Evolutionary conservation across 2,888 invertebrate species (phyloP), one percentile per base, ranked within the genome.

Genomic region (Caenorhabditis sp.): DNA sequence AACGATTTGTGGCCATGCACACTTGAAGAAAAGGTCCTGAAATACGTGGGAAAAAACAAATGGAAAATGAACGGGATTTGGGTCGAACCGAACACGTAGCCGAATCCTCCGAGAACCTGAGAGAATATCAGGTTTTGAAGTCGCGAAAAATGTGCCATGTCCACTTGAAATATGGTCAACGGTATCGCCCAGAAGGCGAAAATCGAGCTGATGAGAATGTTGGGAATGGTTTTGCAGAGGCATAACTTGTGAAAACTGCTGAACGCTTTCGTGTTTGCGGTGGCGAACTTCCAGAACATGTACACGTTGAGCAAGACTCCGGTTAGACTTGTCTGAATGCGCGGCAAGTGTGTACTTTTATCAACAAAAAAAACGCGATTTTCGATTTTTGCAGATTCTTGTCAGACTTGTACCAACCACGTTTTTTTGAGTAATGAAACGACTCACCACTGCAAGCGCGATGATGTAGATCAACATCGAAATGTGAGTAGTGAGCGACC

Each of bases 1-100:
- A 22, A 37, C 72, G 20, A 15, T 72, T 63, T 5, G 43, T 35
- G 8, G 72, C 55, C 72, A 72, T 72, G 17, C 50, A 45, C n/a
- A 63, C 43, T 22, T 63, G 72, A 9, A 39, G 32, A 3, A 72
- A 24, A 8, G 63, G 62, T n/a, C n/a, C n/a, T n/a, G n/a, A n/a
- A n/a, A n/a, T n/a, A n/a, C n/a, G n/a, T n/a, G n/a, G n/a, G n/a
- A n/a, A n/a, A n/a, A n/a, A n/a, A n/a, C n/a, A n/a, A n/a, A n/a
- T n/a, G n/a, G n/a, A n/a, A n/a, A n/a, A n/a, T n/a, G n/a, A n/a
- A n/a, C n/a, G n/a, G n/a, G n/a, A n/a, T n/a, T n/a, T n/a, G n/a
- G n/a, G n/a, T n/a, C n/a, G n/a, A n/a, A n/a, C 68, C 63, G 13
- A 72, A 63, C n/a, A 63, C 48, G 43, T 72, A 72, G 11, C 46